Evolutionary conservation across 2,888 invertebrate species (phyloP), one percentile per base, ranked within the genome.

Genomic region (Chymomyza fuscimana): DNA sequence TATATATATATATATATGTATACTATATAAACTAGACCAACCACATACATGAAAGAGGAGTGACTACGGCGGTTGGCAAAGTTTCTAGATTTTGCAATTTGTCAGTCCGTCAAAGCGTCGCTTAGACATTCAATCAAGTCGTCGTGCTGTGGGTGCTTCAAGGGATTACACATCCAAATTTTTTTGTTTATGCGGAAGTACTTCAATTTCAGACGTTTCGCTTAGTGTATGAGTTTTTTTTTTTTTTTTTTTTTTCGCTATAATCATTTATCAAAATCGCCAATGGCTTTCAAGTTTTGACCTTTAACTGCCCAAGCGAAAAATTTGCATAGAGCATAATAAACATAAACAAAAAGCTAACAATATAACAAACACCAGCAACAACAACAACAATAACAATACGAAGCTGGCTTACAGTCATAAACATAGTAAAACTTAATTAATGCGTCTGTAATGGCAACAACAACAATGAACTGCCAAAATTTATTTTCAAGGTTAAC

Each of bases 361-460:
- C 50, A 54, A 22, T 9, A 52, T 56, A 67, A 67, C 25, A 66
- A 5, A 29, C 60, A 61, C 15, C 15, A 56, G 16, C 12, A 9
- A 46, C 25, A 64, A 63, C 9, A 60, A 59, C 10, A 36, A 61
- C 19, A 54, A 16, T n/a, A 22, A 25, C 19, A 58, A 65, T 64
- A 66, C 64, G 65, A 73, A 15, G 40, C 58, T 10, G 5, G 52
- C 54, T 46, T 5, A 51, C 15, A 12, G 62, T 64, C 9, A 51
- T 10, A n/a, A n/a, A n/a, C n/a, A 40, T 65, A 58, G 60, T 66
- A 56, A 67, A 73, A 71, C 56, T 69, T 66, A 71, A 77, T 78
- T 78, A 79, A 74, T 72, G 67, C 69, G 52, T 51, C 64, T 73
- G 72, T 73, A 77, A 76, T 66, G 19, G 12, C 46, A 36, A 56